Evolutionary conservation across 2,888 invertebrate genomes (phyloP).

Genomic region (Amblyteles armatorius): DNA sequence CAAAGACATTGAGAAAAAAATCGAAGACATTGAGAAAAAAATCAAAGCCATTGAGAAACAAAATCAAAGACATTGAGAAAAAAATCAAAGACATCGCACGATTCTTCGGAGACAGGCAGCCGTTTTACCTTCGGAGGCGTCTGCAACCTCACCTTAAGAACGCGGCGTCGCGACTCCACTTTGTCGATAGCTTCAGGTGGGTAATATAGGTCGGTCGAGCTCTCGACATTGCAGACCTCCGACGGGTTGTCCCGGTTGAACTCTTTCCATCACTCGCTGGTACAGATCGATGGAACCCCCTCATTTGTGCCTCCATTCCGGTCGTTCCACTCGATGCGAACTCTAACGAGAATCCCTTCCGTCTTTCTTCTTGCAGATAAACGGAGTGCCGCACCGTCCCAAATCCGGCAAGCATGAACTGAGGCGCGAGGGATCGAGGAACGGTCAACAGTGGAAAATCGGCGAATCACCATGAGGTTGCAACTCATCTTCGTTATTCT

Average conservation of each 20-base stretch:
- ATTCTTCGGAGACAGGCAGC: too few species aligned
- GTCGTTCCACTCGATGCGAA: conserved; percentile 26
- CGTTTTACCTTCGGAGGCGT: neutral
- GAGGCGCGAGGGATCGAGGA: conserved; percentile 26
- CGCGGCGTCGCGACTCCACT: neutral
- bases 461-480: conserved; percentile 77
- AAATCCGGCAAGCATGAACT: conserved; percentile 41
- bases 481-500: conserved; percentile 76
- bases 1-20: too few species aligned
- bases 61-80: too few species aligned
- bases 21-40: too few species aligned
- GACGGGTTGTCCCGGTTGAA: conserved; percentile 19
- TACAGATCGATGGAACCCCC: neutral
- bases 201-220: conserved; percentile 8
- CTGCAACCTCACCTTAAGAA: neutral
- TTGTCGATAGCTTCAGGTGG: neutral
- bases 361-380: conserved; percentile 46
- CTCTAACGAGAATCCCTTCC: conserved; percentile 25
- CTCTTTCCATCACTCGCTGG: conserved; percentile 12
- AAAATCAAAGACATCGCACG: too few species aligned
- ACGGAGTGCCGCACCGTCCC: neutral
- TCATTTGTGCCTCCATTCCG: neutral
- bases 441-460: conserved; percentile 9
- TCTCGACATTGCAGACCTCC: conserved; percentile 7
- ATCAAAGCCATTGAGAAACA: too few species aligned